phyloP scores from a whole-genome alignment of 2,113 vertebrate genomes.

The Prietella phreatophila region DNA sequence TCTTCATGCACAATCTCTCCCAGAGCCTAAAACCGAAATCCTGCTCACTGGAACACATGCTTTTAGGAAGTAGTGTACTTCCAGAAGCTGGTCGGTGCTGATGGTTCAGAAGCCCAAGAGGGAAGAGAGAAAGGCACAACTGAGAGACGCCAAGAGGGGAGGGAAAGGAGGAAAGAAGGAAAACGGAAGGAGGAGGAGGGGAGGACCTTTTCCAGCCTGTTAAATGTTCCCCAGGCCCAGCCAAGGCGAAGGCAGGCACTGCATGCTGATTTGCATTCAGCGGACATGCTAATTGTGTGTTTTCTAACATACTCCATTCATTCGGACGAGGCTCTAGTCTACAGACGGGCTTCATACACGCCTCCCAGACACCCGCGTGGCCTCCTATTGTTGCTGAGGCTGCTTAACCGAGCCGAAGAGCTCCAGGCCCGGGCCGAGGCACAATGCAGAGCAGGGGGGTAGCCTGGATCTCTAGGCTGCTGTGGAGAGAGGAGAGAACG shows the following conservation, averaged over 20 bases:
- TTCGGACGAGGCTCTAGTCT: constrained; percentile 32
- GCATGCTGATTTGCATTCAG: constrained; percentile 73
- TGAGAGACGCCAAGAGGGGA: constrained; percentile 45
- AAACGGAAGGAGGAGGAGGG: constrained; percentile 44
- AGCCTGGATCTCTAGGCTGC: constrained; percentile 44
- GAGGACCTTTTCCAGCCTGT: constrained; percentile 60
- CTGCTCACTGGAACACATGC: constrained; percentile 24
- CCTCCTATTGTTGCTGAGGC: constrained; percentile 56
- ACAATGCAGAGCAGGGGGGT: constrained; percentile 19
- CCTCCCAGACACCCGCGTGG: constrained; percentile 55
- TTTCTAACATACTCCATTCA: constrained; percentile 69
- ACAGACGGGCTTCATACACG: constrained; percentile 54
- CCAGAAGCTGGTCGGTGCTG: constrained; percentile 15
- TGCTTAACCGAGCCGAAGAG: constrained; percentile 24
- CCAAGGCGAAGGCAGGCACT: constrained; percentile 55
- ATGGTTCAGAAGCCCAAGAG: constrained; percentile 28
- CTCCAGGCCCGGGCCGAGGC: constrained; percentile 26
- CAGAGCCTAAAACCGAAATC: constrained; percentile 6
- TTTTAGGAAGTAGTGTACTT: constrained; percentile 26
- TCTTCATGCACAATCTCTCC: neutral
- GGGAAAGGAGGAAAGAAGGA: constrained; percentile 45
- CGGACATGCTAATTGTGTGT: constrained; percentile 80
- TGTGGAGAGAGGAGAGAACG: constrained; percentile 28
- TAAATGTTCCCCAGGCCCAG: constrained; percentile 75
- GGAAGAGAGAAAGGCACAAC: constrained; percentile 64